Percentiles rank a stretch among this genome's conserved stretches.
These are phyloP conservation scores for Dunckerocampus dactyliophorus DNA, from an alignment of 2,113 vertebrate species.

Conservation along the genomic window DNA sequence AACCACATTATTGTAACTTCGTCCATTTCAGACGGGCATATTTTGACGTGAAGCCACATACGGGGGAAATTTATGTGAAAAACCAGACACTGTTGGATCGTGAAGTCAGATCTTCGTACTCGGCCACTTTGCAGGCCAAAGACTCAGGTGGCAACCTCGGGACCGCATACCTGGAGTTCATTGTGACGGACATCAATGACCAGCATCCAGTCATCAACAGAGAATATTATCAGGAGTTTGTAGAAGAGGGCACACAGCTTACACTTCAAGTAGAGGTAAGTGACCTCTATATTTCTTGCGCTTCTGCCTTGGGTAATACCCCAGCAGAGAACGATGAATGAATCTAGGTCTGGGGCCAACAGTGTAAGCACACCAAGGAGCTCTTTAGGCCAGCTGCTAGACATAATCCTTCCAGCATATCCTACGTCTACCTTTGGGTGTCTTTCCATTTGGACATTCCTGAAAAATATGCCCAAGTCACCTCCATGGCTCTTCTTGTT, in stretches of 20 bases:
- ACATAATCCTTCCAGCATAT: no score
- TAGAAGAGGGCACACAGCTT: constrained; percentile 69
- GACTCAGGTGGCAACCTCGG: constrained; percentile 67
- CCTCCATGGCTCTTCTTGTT: no score
- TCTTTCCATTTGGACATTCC: no score
- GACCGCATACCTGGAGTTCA: constrained; percentile 76
- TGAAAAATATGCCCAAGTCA: no score
- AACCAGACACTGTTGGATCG: constrained; percentile 72
- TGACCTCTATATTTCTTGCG: no score
- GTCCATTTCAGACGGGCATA: constrained; percentile 57
- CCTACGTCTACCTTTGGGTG: no score
- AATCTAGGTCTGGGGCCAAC: no score
- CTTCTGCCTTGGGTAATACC: no score
- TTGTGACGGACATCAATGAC: constrained; percentile 82
- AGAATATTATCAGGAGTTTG: constrained; percentile 73
- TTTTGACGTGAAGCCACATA: constrained; percentile 70
- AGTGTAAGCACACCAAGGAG: no score
- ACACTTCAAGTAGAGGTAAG: constrained; percentile 68
- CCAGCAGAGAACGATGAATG: no score
- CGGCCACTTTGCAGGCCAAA: constrained; percentile 80
- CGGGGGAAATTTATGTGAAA: constrained; percentile 72
- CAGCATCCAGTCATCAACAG: constrained; percentile 59
- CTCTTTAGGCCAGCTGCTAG: no score
- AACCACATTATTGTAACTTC: background rate
- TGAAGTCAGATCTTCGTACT: constrained; percentile 74